phyloP scores from a whole-genome alignment of 1,140 invertebrate genomes.

The Lepidurus couesii region DNA sequence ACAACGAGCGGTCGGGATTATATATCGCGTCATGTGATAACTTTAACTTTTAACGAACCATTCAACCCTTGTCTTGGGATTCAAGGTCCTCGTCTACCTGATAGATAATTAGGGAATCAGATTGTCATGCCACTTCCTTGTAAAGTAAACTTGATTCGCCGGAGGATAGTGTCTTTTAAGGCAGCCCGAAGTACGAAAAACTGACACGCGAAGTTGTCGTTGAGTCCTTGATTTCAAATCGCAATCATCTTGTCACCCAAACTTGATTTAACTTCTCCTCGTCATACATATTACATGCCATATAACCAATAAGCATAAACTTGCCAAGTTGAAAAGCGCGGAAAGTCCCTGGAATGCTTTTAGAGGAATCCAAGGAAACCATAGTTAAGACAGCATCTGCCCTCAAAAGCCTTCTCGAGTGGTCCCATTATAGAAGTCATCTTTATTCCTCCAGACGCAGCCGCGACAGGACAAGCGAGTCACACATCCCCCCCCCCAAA shows the following conservation, averaged over 20 bases:
- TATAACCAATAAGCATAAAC: background rate
- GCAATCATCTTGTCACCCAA: background rate
- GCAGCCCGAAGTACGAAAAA: background rate
- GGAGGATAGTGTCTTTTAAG: background rate
- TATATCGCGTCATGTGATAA: too few species aligned
- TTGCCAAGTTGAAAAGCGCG: background rate
- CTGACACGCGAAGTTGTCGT: background rate
- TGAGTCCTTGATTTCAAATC: constrained; percentile 4
- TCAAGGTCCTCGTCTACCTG: background rate
- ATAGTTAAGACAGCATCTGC: background rate
- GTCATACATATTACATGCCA: background rate
- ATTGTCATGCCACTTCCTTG: background rate
- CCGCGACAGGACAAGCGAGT: background rate
- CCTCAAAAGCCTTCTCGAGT: background rate
- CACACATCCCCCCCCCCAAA: background rate
- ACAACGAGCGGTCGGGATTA: background rate
- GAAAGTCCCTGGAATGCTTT: background rate
- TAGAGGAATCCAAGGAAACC: background rate
- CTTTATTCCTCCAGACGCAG: constrained; percentile 11
- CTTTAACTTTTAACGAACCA: background rate
- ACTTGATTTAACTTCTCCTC: background rate
- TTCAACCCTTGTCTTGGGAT: background rate
- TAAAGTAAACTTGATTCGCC: background rate
- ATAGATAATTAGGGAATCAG: background rate
- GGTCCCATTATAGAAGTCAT: constrained; percentile 11